These are phyloP conservation scores for Apogon hyalosoma DNA, from an alignment of 2,797 vertebrate species.

Conservation along the genomic window DNA sequence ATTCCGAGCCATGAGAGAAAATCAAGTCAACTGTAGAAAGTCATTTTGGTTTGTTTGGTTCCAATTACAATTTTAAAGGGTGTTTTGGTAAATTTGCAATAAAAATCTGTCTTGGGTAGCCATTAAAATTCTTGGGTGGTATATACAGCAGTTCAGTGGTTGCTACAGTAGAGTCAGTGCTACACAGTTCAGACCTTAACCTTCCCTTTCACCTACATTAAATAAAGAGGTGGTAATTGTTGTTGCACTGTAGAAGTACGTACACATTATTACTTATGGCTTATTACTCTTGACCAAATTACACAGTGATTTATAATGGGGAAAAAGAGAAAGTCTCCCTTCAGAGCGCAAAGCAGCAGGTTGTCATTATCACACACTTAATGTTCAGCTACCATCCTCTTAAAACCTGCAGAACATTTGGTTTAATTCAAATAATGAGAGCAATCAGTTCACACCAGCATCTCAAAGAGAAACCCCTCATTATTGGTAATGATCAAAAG, in stretches of 20 bases:
- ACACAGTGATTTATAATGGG: background rate
- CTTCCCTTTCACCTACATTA: background rate
- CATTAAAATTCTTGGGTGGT: constrained; percentile 51
- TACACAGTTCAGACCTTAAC: background rate
- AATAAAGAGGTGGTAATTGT: too few species aligned
- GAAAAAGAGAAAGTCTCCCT: constrained; percentile 36
- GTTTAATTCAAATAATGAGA: constrained; percentile 65
- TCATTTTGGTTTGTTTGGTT: constrained; percentile 68
- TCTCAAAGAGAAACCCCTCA: constrained; percentile 42
- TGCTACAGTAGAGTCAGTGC: constrained; percentile 18
- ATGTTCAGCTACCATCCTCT: constrained; percentile 48
- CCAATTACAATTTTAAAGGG: constrained; percentile 50
- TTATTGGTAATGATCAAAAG: constrained; percentile 63
- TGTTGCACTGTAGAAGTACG: background rate
- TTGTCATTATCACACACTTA: constrained; percentile 58
- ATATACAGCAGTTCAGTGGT: constrained; percentile 7
- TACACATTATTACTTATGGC: too few species aligned
- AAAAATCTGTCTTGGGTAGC: constrained; percentile 33
- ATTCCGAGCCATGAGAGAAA: constrained; percentile 57
- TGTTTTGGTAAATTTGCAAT: constrained; percentile 46
- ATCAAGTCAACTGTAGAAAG: constrained; percentile 46
- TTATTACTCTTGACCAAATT: constrained; percentile 3
- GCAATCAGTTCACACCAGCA: constrained; percentile 56
- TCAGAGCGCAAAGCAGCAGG: constrained; percentile 31
- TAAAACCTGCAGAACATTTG: constrained; percentile 58